These are phyloP conservation scores for Oreortyx pictus DNA, from an alignment of 2,797 vertebrate genomes.

Conservation along the genomic window DNA sequence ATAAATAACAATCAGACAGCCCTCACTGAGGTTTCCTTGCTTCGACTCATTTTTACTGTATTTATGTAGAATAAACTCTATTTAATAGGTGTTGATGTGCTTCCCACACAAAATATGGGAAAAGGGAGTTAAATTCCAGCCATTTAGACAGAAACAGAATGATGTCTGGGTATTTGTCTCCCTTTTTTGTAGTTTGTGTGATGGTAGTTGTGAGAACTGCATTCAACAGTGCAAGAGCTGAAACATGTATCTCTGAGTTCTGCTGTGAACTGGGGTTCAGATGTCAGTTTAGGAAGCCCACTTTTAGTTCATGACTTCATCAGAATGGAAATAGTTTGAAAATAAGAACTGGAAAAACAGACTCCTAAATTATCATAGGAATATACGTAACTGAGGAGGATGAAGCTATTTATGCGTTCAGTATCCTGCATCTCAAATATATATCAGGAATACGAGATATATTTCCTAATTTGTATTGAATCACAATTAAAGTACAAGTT, in stretches of 20 bases:
- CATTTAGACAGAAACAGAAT: neutral
- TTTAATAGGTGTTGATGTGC: neutral
- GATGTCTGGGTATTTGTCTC: neutral
- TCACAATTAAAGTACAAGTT: neutral
- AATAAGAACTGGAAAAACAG: neutral
- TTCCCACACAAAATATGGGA: neutral
- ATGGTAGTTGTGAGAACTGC: neutral
- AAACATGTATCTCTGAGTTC: neutral
- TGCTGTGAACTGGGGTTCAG: neutral
- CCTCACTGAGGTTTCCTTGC: constrained; percentile 20
- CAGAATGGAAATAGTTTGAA: neutral
- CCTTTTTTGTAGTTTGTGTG: neutral
- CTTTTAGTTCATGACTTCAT: neutral
- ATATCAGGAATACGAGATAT: neutral
- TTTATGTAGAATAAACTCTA: constrained; percentile 11
- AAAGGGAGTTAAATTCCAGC: neutral
- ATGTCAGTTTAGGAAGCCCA: neutral
- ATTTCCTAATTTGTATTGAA: neutral
- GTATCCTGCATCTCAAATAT: neutral
- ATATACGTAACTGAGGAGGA: neutral
- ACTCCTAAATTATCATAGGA: neutral
- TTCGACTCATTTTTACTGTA: constrained; percentile 8
- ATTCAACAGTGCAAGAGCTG: neutral
- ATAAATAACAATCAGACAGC: constrained; percentile 50
- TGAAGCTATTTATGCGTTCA: neutral